Conservation (phyloP, 2,113 vertebrate genomes). For the Lasiurus borealis region DNA sequence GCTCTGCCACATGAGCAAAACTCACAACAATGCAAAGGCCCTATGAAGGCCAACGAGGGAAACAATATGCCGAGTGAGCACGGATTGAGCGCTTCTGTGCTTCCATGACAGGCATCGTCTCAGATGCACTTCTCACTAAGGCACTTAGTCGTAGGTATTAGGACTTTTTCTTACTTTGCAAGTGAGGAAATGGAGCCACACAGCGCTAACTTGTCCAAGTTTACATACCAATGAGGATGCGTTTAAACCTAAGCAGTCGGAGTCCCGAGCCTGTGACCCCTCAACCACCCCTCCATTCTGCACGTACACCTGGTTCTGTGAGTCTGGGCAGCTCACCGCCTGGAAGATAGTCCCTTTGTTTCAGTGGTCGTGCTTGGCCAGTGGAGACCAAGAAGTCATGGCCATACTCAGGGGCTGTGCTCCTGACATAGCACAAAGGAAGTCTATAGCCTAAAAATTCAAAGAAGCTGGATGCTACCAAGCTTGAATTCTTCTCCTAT, state of each 20-base stretch:
- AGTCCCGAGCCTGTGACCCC: not conserved
- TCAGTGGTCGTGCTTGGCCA: no score
- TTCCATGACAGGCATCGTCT: not conserved
- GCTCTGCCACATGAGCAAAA: not conserved
- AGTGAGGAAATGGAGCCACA: not conserved
- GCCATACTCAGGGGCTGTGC: not conserved
- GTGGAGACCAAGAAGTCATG: not conserved
- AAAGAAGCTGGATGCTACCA: not conserved
- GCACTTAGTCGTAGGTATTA: not conserved
- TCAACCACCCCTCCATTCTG: not conserved
- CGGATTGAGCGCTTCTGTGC: rapidly evolving
- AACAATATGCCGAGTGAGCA: not conserved
- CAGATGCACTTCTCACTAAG: no score
- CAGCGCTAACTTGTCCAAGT: not conserved
- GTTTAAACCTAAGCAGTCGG: not conserved
- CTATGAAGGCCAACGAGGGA: not conserved
- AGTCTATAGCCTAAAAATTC: not conserved
- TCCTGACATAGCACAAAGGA: not conserved
- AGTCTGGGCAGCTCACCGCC: rapidly evolving
- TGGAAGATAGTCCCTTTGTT: not conserved
- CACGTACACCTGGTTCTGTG: no score
- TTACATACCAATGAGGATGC: no score
- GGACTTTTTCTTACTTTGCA: not conserved
- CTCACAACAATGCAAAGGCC: not conserved
- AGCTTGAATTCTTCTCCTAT: not conserved